A percentile compares a stretch with the other conserved stretches of the same genome.
Conservation (phyloP, 2,113 vertebrate species). For the Ondatra zibethicus region DNA sequence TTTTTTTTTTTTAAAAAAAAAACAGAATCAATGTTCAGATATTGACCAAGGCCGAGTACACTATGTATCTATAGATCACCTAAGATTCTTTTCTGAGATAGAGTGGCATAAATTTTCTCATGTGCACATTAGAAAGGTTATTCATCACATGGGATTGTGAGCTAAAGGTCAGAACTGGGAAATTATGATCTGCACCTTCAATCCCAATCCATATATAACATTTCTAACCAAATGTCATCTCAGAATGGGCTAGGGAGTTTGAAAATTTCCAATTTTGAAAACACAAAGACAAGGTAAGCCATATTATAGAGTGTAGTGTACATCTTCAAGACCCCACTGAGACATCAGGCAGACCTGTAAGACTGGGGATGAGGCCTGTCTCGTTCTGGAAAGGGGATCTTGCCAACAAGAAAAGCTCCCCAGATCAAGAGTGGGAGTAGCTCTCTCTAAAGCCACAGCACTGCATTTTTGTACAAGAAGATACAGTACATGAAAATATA, state of each 20-base stretch:
- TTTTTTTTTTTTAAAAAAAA: not conserved
- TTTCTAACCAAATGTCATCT: conserved; percentile 34
- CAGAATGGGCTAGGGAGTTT: not conserved
- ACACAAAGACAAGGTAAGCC: not conserved
- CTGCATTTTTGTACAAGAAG: not conserved
- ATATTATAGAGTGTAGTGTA: not conserved
- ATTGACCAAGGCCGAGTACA: not conserved
- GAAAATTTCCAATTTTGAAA: conserved; percentile 42
- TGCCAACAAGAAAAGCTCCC: not conserved
- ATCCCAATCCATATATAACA: conserved; percentile 7
- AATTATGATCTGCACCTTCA: conserved; percentile 33
- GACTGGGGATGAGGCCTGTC: not conserved
- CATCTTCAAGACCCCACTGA: not conserved
- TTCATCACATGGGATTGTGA: not conserved
- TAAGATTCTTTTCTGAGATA: not conserved
- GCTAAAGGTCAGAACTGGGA: conserved; percentile 57
- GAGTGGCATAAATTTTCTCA: conserved; percentile 41
- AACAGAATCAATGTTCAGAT: conserved; percentile 18
- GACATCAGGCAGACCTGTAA: no score
- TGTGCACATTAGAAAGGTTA: conserved; percentile 44
- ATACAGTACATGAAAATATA: not conserved
- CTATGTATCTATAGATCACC: not conserved
- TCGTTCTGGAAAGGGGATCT: not conserved
- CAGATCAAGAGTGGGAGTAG: not conserved
- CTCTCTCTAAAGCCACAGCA: not conserved